Conservation (phyloP, 2,113 vertebrate genomes). For the Setophaga kirtlandii region DNA sequence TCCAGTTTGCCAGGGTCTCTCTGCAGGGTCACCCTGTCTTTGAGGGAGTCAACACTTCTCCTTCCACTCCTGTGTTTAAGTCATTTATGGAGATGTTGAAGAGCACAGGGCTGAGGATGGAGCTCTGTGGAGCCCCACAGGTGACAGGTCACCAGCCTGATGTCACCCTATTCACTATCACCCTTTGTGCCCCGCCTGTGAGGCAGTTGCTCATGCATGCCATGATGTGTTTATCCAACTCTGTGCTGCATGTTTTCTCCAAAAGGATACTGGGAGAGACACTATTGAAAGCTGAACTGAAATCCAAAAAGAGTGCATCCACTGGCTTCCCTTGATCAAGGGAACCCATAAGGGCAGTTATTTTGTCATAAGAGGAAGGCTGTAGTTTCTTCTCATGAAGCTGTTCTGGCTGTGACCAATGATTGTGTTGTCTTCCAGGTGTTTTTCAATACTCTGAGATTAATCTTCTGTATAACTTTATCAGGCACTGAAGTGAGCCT, state of each 20-base stretch:
- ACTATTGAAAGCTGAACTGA: neutral
- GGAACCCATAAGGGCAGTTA: neutral
- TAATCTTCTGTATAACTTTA: neutral
- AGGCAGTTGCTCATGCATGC: neutral
- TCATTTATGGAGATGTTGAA: neutral
- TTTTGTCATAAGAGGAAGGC: neutral
- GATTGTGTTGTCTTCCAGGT: neutral
- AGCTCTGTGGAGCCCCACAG: rapidly evolving
- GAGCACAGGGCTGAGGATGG: neutral
- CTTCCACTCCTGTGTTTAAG: neutral
- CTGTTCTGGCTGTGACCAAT: neutral
- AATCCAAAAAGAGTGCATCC: neutral
- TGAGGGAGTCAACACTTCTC: neutral
- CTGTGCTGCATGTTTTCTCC: neutral
- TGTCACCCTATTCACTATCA: rapidly evolving
- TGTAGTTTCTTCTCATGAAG: neutral
- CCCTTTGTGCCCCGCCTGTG: rapidly evolving
- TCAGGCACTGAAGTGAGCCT: neutral
- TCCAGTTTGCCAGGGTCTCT: neutral
- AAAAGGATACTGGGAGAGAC: neutral
- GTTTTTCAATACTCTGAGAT: rapidly evolving
- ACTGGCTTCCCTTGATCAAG: neutral
- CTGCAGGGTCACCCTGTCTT: neutral
- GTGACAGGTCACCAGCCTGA: neutral
- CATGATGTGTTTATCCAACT: neutral